A percentile compares a stretch with the other conserved stretches of the same genome.
Conservation (phyloP, 2,113 vertebrate genomes). For the Triplophysa siluroides region DNA sequence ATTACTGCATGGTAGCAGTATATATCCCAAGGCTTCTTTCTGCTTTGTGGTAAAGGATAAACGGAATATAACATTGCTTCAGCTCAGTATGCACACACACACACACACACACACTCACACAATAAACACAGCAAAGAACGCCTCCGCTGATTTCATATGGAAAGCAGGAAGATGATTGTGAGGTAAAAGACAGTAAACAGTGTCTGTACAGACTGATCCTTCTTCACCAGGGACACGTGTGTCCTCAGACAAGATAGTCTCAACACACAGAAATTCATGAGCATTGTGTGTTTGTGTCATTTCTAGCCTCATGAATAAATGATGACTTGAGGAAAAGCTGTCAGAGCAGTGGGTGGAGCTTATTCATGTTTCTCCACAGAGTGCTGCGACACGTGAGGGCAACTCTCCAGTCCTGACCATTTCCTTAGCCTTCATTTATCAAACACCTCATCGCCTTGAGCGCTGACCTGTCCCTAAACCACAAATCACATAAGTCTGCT, state of each 20-base stretch:
- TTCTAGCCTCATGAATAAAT: conserved; percentile 56
- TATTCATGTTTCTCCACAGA: conserved; percentile 57
- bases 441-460: neutral
- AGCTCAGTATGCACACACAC: neutral
- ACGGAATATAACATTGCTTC: neutral
- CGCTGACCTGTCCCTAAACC: neutral
- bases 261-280: neutral
- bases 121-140: neutral
- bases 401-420: conserved; percentile 13
- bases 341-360: conserved; percentile 58
- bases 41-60: neutral
- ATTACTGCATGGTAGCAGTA: neutral
- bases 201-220: neutral
- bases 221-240: neutral
- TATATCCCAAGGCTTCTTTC: neutral
- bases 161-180: neutral
- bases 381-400: conserved; percentile 54
- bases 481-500: neutral
- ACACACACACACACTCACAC: neutral
- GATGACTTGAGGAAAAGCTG: conserved; percentile 36
- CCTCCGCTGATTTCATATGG: neutral
- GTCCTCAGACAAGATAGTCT: neutral
- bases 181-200: neutral
- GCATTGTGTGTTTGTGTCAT: conserved; percentile 21
- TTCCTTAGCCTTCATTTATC: conserved; percentile 9